Evolutionary conservation across 2,113 vertebrate genomes (phyloP), one percentile per base, ranked within the genome.

Genomic region (Ictalurus punctatus): DNA sequence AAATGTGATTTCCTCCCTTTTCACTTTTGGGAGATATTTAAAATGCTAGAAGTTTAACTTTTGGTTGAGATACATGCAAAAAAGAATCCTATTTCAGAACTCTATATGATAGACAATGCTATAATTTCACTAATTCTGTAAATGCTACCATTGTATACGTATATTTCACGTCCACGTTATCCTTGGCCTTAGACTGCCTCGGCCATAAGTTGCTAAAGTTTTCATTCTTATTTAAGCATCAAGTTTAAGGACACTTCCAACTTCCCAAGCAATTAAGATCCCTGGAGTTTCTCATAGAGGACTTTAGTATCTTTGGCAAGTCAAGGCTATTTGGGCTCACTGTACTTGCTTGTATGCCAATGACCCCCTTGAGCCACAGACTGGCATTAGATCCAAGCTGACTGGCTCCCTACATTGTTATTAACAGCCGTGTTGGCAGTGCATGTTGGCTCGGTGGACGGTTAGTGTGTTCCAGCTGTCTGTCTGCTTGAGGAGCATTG

Each of bases 401-500:
- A 90, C 86, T 86, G 83, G 76, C 83, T 88, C 69, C 8, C 63
- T 27, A 76, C 89, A 90, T 93, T 94, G 94, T 93, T 93, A 94
- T 94, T 95, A 94, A 92, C 93, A 89, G 92, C 93, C 93, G 92
- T 92, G 63, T 52, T 93, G 86, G 89, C 93, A 89, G 86, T 63
- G 85, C 87, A 71, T 71, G 44, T 14, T 30, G 92, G 91, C 88
- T 86, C 44, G 58, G 58, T 56, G 90, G 81, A 89, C 69, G 58
- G 92, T 92, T 94, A 93, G 91, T 94, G 91, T 94, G 94, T 94
- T 94, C 94, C 12, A 89, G 89, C 93, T 88, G 92, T 93, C 91
- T 84, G 90, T 91, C 91, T 84, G 61, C 90, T 86, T 52, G 16
- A 81, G 81, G 81, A 89, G 79, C 56, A 87, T 44, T 23, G 83